Conservation (phyloP, 1,140 invertebrate species). For the Solenopsis invicta region DNA sequence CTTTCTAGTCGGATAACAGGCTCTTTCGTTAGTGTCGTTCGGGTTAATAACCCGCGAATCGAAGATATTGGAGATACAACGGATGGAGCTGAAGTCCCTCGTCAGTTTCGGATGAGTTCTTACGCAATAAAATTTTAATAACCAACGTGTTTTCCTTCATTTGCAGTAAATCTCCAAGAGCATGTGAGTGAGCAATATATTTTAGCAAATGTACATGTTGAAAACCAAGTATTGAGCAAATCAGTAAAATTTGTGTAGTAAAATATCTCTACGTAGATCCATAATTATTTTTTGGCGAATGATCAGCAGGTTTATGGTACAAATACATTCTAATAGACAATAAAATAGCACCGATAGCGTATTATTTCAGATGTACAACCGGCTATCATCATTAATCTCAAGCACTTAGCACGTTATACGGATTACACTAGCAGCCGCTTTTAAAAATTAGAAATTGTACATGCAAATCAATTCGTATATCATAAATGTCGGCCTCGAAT, state of each 20-base stretch:
- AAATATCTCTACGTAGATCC: background rate
- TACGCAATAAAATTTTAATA: background rate
- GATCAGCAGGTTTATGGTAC: background rate
- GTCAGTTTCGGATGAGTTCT: background rate
- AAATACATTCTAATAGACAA: constrained; percentile 26
- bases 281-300: constrained; percentile 1
- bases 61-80: constrained; percentile 18
- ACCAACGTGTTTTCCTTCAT: background rate
- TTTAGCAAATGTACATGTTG: background rate
- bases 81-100: background rate
- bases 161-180: background rate
- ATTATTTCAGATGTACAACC: background rate
- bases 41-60: constrained; percentile 55
- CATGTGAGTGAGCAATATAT: background rate
- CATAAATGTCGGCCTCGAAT: no score
- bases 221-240: background rate
- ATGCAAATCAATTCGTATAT: background rate
- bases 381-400: constrained; percentile 12
- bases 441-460: constrained; percentile 1
- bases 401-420: background rate
- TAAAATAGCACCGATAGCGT: background rate
- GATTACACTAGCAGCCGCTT: background rate
- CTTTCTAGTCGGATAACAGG: constrained; percentile 49
- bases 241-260: background rate
- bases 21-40: constrained; percentile 17